Base-by-base conservation (phyloP, 2,888 invertebrate genomes). In the Stegana nigrithorax region DNA sequence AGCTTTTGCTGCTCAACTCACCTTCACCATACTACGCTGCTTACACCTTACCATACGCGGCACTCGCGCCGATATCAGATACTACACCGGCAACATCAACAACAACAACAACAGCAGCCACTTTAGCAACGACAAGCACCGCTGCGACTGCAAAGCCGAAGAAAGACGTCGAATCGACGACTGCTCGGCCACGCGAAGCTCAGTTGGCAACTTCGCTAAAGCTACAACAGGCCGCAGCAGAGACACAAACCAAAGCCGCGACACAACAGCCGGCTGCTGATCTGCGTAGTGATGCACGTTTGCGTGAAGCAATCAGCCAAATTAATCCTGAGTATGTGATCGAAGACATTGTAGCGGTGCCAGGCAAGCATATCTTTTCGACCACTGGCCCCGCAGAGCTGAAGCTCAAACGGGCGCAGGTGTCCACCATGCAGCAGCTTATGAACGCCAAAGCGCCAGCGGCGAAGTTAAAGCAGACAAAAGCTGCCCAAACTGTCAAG, bases 291-390 rank as follows among this genome's bases (percentile, higher is more conserved):
- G 85, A 85, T 70, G 27, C 60, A 2, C 75, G 73, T 5, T 60
- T 84, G 2, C 70, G 82, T 32, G 72, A 74, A 12, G 84, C 84
- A 4, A 74, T 84, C 1, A 73, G 78, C 55, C 66, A 81, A 62
- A 81, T 83, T 12, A 84, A 85, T 68, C 73, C 83, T 0, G 70
- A 80, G 44, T 85, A 82, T 69, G 68, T 81, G 8, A 81, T 86
- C 19, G 85, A 86, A 51, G 79, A 82, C 29, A 82, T 85, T 25
- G 62, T 81, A 4, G 65, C 73, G 0, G 70, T 85, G 51, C 82
- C 85, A 2, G 84, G 81, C 47, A 75, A 71, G 36, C 80, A 73
- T 53, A 66, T 82, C 5, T 67, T 71, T 27, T 78, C 82, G 2
- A 14, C 63, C 1, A 60, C 60, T 25, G 67, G 67, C 23, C 66